A percentile compares a stretch with the other conserved stretches of the same genome.
phyloP scores from a whole-genome alignment of 2,113 vertebrate species.

The Actinemys pallida region DNA sequence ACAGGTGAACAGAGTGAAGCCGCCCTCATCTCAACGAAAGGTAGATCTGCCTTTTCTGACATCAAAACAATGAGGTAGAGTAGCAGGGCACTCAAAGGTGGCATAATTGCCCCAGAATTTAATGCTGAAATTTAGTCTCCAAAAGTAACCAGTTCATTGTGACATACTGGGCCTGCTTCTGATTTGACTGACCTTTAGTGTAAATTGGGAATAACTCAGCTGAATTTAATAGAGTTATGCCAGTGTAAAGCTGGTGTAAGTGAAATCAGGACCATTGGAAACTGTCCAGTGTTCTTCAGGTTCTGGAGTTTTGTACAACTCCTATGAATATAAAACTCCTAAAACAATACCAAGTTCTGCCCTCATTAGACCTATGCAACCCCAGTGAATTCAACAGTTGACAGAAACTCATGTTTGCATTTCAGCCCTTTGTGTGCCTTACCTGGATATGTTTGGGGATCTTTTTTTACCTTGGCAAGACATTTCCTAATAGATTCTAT shows the following conservation, averaged over 20 bases:
- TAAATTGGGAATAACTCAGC: not conserved
- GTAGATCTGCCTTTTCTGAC: conserved; percentile 72
- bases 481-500: not conserved
- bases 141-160: not conserved
- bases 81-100: not conserved
- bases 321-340: not conserved
- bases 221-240: not conserved
- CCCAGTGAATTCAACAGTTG: not conserved
- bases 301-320: not conserved
- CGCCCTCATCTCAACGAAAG: conserved; percentile 95
- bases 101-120: not conserved
- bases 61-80: not conserved
- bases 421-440: not conserved
- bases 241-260: not conserved
- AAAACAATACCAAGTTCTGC: not conserved
- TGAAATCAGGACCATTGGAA: not conserved
- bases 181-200: not conserved
- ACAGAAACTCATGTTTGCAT: not conserved
- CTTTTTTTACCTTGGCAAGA: not conserved
- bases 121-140: accelerated
- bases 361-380: not conserved
- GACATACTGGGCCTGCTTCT: not conserved
- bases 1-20: conserved; percentile 96
- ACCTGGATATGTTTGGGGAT: not conserved
- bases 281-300: not conserved